phyloP scores from a whole-genome alignment of 2,797 vertebrate species.

The Gorsachius magnificus region DNA sequence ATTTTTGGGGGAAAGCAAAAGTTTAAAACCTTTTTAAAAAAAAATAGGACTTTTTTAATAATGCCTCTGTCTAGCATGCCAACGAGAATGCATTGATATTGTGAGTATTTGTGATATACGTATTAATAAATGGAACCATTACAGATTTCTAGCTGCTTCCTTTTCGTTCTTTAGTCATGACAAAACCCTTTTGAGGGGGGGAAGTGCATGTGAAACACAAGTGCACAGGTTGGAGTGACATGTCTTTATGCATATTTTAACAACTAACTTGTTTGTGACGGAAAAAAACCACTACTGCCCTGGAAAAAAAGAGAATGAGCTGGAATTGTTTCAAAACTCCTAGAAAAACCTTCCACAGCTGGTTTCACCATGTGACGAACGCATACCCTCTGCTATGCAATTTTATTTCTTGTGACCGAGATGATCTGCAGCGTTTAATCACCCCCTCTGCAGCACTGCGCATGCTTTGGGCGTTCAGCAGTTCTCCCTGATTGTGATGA shows the following conservation, averaged over 20 bases:
- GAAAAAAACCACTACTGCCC: neutral
- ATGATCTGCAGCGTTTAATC: neutral
- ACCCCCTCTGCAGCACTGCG: neutral
- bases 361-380: neutral
- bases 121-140: slow-evolving; percentile 94
- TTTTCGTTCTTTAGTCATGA: slow-evolving; percentile 19
- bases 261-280: neutral
- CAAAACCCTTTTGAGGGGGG: neutral
- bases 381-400: neutral
- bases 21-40: slow-evolving; percentile 80
- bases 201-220: neutral
- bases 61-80: slow-evolving; percentile 91
- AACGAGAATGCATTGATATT: slow-evolving; percentile 87
- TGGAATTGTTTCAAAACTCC: slow-evolving; percentile 14
- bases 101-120: slow-evolving; percentile 95
- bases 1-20: slow-evolving; percentile 74
- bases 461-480: neutral
- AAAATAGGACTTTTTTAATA: slow-evolving; percentile 80
- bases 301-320: neutral
- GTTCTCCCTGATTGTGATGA: neutral
- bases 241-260: neutral
- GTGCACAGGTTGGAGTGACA: neutral
- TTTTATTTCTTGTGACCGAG: slow-evolving; percentile 1
- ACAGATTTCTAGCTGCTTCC: slow-evolving; percentile 64
- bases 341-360: slow-evolving; percentile 1